Base-by-base conservation (phyloP, 1,140 invertebrate genomes). In the Portunus trituberculatus region DNA sequence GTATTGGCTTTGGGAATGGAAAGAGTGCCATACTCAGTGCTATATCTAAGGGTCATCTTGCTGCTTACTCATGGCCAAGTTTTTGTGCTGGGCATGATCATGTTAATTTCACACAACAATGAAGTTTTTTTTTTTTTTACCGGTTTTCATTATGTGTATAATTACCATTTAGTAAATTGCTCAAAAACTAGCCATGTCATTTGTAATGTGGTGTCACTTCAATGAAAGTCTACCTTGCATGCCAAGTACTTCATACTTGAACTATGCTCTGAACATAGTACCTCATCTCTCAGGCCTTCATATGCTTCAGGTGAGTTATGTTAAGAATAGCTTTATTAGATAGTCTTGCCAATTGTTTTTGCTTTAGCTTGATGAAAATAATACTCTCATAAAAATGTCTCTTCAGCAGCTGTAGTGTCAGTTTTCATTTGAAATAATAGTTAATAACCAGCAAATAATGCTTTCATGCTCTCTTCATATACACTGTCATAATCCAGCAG, bases 41-140 rank as follows among this genome's bases (percentile, higher is more conserved):
- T 29, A 94, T 94, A 39, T 93, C 93, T 94, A 91, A 82, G 88
- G 88, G 93, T 91, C 93, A 83, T 46, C 76, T 48, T 90, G 93
- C 93, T 94, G 93, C 31, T 89, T 89, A 94, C 93, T 48, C 29
- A 83, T 88, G 87, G 93, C 93, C 76, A 32, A 91, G 67, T 94
- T 94, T 90, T 94, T 90, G 93, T 46, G 93, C 93, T 94, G 82
- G 45, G 59, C 28, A 46, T 87, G 48, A 87, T 46, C 8, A 14
- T 14, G 31, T 28, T 52, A 12, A 76, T 76, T 25, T n/a, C 20
- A 76, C 67, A 76, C n/a, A 0, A 76, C 25, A n/a, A 20, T 76
- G 1, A 76, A 76, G 0, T 76, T 20, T 14, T 59, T 59, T 39
- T 39, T 39, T 39, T 14, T 20, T 59, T 59, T 0, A 59, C 16